Percentiles rank a stretch among this genome's conserved stretches.
phyloP scores from a whole-genome alignment of 1,140 invertebrate species.

The Vanessa atalanta region DNA sequence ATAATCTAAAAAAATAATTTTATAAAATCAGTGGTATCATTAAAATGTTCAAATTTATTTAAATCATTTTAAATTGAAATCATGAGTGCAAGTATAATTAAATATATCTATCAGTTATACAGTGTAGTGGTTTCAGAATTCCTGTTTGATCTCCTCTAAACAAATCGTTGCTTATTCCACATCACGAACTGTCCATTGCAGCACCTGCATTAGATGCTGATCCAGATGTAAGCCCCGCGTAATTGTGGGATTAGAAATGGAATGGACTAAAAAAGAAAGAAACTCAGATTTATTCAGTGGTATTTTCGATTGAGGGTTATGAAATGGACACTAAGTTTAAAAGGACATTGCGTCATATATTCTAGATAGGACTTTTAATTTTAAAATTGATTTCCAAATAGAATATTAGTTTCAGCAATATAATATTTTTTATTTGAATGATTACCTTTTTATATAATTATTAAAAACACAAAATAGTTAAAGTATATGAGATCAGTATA shows the following conservation, averaged over 20 bases:
- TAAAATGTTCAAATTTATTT: no score
- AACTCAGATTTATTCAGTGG: slow-evolving; percentile 41
- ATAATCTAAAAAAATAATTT: no score
- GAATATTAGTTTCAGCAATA: no score
- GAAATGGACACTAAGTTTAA: slow-evolving; percentile 5
- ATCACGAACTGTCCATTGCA: slow-evolving; percentile 62
- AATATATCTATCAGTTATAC: background rate
- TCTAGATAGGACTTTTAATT: background rate
- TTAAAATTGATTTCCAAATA: background rate
- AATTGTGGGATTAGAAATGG: slow-evolving; percentile 64
- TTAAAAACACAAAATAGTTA: no score
- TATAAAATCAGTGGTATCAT: no score
- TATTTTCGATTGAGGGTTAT: slow-evolving; percentile 18
- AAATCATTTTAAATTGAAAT: no score
- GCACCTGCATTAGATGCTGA: slow-evolving; percentile 60
- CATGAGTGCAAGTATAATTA: no score
- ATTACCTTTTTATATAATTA: no score
- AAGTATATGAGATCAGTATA: no score
- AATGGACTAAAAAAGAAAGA: slow-evolving; percentile 61
- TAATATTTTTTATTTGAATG: no score
- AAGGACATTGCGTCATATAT: background rate
- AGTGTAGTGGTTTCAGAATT: background rate
- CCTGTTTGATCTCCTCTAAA: slow-evolving; percentile 32
- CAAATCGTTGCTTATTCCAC: slow-evolving; percentile 61
- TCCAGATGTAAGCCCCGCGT: slow-evolving; percentile 59